A percentile compares a stretch with the other conserved stretches of the same genome.
Conservation (phyloP, 2,113 vertebrate species). For the Lamprotornis superbus region DNA sequence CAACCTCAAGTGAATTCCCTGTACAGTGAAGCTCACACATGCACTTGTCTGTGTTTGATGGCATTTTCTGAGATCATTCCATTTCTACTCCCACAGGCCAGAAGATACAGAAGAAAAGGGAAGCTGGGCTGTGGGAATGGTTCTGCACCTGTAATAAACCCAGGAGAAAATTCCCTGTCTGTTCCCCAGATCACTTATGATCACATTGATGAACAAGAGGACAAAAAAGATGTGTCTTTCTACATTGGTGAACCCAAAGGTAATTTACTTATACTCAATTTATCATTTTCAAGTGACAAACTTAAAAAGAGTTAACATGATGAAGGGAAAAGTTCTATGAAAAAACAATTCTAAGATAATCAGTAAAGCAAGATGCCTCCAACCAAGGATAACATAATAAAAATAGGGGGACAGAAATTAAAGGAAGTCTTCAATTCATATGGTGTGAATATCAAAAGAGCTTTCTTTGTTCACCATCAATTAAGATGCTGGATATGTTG, state of each 20-base stretch:
- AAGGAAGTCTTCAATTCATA: not conserved
- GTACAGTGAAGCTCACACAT: not conserved
- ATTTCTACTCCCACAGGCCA: conserved; percentile 71
- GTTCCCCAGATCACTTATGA: conserved; percentile 85
- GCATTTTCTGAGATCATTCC: not conserved
- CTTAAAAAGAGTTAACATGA: not conserved
- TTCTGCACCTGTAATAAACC: conserved; percentile 60
- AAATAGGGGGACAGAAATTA: rapidly evolving
- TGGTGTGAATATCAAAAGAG: not conserved
- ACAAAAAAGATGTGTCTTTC: conserved; percentile 72
- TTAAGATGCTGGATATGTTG: not conserved
- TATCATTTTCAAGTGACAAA: not conserved
- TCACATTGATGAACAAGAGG: conserved; percentile 69
- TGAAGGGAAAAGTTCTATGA: not conserved
- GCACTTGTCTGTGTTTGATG: not conserved
- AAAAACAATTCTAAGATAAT: not conserved
- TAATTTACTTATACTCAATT: not conserved
- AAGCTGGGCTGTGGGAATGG: conserved; percentile 75
- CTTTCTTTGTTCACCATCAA: not conserved
- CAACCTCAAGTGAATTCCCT: not conserved
- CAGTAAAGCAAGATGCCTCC: not conserved
- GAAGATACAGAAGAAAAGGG: conserved; percentile 75
- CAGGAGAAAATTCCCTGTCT: conserved; percentile 72
- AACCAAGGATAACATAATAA: not conserved
- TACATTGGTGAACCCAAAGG: conserved; percentile 75